These are phyloP conservation scores for Tringa solitaria DNA, from an alignment of 2,113 vertebrate species.

Conservation along the genomic window DNA sequence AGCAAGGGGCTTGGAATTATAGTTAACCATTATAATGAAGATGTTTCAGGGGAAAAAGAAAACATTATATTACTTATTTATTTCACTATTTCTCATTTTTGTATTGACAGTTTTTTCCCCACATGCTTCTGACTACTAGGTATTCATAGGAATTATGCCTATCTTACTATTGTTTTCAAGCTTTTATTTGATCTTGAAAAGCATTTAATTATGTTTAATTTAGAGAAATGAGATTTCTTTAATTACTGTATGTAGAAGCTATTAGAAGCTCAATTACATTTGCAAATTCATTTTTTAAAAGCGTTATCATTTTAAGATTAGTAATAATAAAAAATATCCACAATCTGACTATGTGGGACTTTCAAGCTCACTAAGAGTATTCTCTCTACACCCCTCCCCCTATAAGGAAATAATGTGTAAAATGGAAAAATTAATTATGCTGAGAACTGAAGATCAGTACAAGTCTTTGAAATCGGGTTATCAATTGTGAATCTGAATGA, in stretches of 20 bases:
- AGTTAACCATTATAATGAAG: conserved; percentile 20
- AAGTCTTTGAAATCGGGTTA: background rate
- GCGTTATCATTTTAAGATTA: conserved; percentile 69
- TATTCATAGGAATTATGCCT: conserved; percentile 49
- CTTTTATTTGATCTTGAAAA: conserved; percentile 77
- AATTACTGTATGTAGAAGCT: conserved; percentile 75
- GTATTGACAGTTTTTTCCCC: conserved; percentile 6
- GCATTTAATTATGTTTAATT: conserved; percentile 77
- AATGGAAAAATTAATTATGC: conserved; percentile 34
- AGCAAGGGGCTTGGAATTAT: background rate
- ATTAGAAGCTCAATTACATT: conserved; percentile 77
- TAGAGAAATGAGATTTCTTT: conserved; percentile 78
- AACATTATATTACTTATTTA: background rate
- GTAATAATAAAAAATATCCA: background rate
- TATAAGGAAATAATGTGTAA: background rate
- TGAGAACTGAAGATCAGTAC: background rate
- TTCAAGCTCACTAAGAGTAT: background rate
- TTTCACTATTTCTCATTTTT: background rate
- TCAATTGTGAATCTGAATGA: conserved; percentile 12
- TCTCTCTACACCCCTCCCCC: background rate
- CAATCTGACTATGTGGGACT: background rate
- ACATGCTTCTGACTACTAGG: background rate
- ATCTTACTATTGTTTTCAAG: conserved; percentile 60
- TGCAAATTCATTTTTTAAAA: conserved; percentile 71
- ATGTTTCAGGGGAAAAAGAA: background rate